Base-by-base conservation (phyloP, 1,140 invertebrate species). In the Ceratina japonica region DNA sequence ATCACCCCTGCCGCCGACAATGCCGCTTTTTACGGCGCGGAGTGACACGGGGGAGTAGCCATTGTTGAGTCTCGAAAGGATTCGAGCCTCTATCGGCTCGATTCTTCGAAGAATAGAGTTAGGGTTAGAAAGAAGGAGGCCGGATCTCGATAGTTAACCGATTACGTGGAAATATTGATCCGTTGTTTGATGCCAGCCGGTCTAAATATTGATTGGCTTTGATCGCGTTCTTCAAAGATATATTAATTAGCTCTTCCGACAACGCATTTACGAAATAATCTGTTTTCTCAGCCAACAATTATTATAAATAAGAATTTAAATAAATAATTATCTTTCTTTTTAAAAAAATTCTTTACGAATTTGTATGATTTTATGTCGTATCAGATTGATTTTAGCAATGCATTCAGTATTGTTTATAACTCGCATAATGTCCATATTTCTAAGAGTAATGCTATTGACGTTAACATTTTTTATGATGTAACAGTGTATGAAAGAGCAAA, bases 141-240 rank as follows among this genome's bases (percentile, higher is more conserved):
- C 65, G 52, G 71, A 80, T 86, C 81, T 81, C 51, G 27, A 31
- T 31, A 77, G 83, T 82, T 87, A 86, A 70, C 73, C 78, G 64
- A 72, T 89, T 85, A 86, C 90, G 90, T 89, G 85, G 80, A 90
- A 91, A 91, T 89, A 89, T 88, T 89, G 88, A 89, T 79, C 68
- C 54, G 27, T 65, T 37, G 84, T 82, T 71, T 22, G 66, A 80
- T 87, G 73, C 80, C 63, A 54, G 82, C 80, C 82, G 81, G 82
- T 89, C 89, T 77, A 89, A 89, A 91, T 89, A 90, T 90, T 90
- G 86, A 89, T 86, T 71, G 44, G 10, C 27, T 24, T 22, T 20
- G 18, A 76, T 65, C 22, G 51, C 22, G 58, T 64, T 52, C 13
- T 58, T 31, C 12, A 3, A 0, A 15, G 3, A 1, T 0, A 1